phyloP scores from a whole-genome alignment of 2,888 invertebrate genomes.

The Trilocha varians region DNA sequence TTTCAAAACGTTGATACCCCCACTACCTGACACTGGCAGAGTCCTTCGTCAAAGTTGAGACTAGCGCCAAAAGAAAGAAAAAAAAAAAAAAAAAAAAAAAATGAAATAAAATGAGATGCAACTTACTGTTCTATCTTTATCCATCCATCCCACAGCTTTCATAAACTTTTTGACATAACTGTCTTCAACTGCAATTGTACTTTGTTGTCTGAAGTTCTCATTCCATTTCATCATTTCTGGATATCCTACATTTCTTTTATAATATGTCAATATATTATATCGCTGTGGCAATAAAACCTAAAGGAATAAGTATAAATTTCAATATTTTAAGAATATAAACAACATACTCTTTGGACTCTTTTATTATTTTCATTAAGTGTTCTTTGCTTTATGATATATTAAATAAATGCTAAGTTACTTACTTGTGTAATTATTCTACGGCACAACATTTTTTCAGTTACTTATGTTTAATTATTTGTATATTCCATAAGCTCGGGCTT shows the following conservation, averaged over 20 bases:
- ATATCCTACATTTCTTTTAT: neutral
- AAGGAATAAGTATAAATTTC: too few species aligned
- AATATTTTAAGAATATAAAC: too few species aligned
- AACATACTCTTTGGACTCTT: too few species aligned
- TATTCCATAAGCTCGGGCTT: too few species aligned
- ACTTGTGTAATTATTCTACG: slow-evolving; percentile 25
- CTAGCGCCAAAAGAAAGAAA: too few species aligned
- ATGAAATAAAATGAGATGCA: neutral
- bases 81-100: neutral
- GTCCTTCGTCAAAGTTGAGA: too few species aligned
- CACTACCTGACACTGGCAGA: too few species aligned
- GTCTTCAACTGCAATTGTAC: slow-evolving; percentile 49
- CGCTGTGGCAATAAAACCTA: slow-evolving; percentile 28
- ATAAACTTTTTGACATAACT: slow-evolving; percentile 73
- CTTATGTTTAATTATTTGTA: neutral
- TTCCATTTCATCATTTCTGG: neutral
- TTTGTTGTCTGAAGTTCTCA: slow-evolving; percentile 24
- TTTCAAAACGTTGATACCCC: too few species aligned
- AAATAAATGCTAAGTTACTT: slow-evolving; percentile 9
- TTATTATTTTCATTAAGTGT: too few species aligned
- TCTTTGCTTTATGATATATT: neutral
- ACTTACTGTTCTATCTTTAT: slow-evolving; percentile 70
- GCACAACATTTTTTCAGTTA: neutral
- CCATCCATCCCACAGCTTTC: slow-evolving; percentile 74
- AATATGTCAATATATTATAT: slow-evolving; percentile 13